A percentile compares a stretch with the other conserved stretches of the same genome.
phyloP scores from a whole-genome alignment of 2,888 invertebrate genomes.

The Theristus sp. region DNA sequence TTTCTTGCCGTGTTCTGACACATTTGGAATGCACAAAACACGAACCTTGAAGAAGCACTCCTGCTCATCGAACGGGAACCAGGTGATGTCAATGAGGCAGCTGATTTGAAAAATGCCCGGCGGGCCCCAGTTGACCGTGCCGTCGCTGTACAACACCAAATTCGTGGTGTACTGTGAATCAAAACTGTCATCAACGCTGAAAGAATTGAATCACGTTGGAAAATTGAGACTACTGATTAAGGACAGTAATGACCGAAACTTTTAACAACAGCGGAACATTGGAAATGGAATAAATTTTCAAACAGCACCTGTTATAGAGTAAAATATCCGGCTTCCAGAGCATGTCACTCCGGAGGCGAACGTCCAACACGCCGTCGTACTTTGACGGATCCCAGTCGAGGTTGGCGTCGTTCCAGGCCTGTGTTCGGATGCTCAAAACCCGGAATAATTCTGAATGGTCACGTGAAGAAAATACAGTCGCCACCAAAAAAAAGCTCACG shows the following conservation, averaged over 20 bases:
- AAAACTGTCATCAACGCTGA: conserved; percentile 32
- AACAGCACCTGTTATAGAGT: conserved; percentile 80
- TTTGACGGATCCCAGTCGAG: conserved; percentile 85
- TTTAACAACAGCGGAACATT: conserved; percentile 28
- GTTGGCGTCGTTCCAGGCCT: conserved; percentile 98
- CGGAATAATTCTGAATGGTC: not conserved
- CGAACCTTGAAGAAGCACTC: conserved; percentile 49
- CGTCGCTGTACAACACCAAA: conserved; percentile 26
- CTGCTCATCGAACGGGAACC: conserved; percentile 98
- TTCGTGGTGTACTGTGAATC: conserved; percentile 32
- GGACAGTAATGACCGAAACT: too few relatives aligned
- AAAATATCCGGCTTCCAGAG: conserved; percentile 96
- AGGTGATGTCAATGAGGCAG: conserved; percentile 95
- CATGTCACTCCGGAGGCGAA: conserved; percentile 77
- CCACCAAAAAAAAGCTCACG: conserved; percentile 6
- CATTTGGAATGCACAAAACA: too few relatives aligned
- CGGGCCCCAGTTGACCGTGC: conserved; percentile 29
- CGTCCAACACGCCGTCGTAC: conserved; percentile 77
- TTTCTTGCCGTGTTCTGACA: too few relatives aligned
- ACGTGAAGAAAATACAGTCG: too few relatives aligned
- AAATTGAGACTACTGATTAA: too few relatives aligned
- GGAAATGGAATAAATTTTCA: not conserved
- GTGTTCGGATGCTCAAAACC: not conserved
- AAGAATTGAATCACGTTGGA: not conserved
- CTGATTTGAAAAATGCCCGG: conserved; percentile 82